Base-by-base conservation (phyloP, 2,888 invertebrate species). In the Sminthurinus aureus region DNA sequence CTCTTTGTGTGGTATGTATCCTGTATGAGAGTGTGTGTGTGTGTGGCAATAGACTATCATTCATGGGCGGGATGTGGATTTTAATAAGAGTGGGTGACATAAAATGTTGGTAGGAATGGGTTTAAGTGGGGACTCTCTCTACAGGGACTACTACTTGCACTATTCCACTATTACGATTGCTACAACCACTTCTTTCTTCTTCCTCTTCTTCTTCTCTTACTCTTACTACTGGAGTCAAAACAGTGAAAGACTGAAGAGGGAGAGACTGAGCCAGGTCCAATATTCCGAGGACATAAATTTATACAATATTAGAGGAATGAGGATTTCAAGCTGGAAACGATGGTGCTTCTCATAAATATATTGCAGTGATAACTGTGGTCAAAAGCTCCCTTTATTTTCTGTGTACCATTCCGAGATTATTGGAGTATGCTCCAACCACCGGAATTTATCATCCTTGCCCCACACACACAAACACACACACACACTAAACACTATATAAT, bases 261-360 rank as follows among this genome's bases (percentile, higher is more conserved):
- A 22, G 67, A 74, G 38, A 74, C 26, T 20, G 58, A 80, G 58
- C 86, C 87, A 85, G 84, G 85, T 87, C 85, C 87, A 91, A 92
- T 92, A 92, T 91, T 91, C 90, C 90, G 86, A 90, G 90, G 90
- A 91, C 91, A 92, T 92, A 92, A 92, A 92, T 92, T 92, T 90
- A 91, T 90, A 91, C 91, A 91, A 91, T 91, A 91, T 91, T 90
- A 90, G 90, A 90, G 84, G 87, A 88, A 86, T 86, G 86, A 87
- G 86, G 82, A 85, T 86, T 87, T 87, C 80, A 86, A 86, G 84
- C 83, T 80, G 85, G 83, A 85, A 86, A 87, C 85, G 87, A 86
- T 86, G 85, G 86, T 87, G 85, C 85, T 86, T 86, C 87, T 87
- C 87, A 88, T 88, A 88, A 88, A 88, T 88, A 88, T 88, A 88